These are phyloP conservation scores for Drosophila simulans DNA, from an alignment of 1,140 invertebrate species.

Conservation along the genomic window DNA sequence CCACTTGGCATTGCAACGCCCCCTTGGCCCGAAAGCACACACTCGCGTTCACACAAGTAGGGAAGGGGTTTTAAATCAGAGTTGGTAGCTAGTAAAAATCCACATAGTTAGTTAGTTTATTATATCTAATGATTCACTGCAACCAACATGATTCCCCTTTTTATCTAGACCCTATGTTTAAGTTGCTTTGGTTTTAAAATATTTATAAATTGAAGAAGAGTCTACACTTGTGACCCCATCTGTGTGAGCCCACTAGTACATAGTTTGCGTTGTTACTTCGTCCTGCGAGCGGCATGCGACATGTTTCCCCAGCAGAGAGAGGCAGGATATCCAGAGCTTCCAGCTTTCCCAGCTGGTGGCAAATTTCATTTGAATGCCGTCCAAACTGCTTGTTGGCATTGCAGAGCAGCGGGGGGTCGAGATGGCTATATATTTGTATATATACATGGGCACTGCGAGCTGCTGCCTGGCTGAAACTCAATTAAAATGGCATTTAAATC, in stretches of 20 bases:
- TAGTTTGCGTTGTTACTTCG: slow-evolving; percentile 44
- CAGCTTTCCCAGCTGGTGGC: slow-evolving; percentile 63
- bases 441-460: not conserved
- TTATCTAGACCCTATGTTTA: no score
- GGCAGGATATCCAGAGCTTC: slow-evolving; percentile 4
- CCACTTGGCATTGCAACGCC: slow-evolving; percentile 55
- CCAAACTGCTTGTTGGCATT: slow-evolving; percentile 74
- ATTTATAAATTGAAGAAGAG: no score
- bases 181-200: no score
- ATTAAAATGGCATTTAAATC: slow-evolving; percentile 82
- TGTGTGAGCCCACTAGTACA: not conserved
- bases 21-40: slow-evolving; percentile 19
- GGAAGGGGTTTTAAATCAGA: no score
- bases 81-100: no score
- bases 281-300: slow-evolving; percentile 69
- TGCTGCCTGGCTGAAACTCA: slow-evolving; percentile 54
- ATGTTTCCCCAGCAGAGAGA: slow-evolving; percentile 27
- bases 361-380: slow-evolving; percentile 75
- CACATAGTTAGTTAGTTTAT: no score
- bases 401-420: slow-evolving; percentile 64
- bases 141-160: no score
- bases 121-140: no score
- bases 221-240: not conserved
- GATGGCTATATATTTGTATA: not conserved
- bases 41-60: not conserved